A percentile compares a stretch with the other conserved stretches of the same genome.
Evolutionary conservation across 2,797 vertebrate species (phyloP).

Genomic region (Danio choprae): DNA sequence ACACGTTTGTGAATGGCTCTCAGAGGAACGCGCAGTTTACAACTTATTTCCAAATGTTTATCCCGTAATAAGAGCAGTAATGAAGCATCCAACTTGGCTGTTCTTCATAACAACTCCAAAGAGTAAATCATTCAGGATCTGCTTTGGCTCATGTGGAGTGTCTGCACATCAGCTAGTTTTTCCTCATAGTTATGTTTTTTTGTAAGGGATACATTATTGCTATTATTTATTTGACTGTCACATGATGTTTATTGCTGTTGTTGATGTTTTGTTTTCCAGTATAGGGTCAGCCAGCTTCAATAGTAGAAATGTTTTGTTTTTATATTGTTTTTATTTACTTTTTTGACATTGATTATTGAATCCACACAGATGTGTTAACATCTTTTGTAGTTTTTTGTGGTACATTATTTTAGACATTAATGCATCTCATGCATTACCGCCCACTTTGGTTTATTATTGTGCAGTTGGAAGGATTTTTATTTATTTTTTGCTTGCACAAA

Average conservation of each 20-base stretch:
- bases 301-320: background rate
- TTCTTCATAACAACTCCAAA: background rate
- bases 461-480: background rate
- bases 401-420: background rate
- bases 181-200: background rate
- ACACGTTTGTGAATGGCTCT: background rate
- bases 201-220: background rate
- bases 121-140: constrained; percentile 21
- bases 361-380: background rate
- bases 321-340: background rate
- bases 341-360: background rate
- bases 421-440: background rate
- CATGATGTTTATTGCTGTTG: constrained; percentile 12
- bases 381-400: background rate
- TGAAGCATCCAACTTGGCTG: constrained; percentile 44
- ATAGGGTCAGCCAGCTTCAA: background rate
- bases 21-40: background rate
- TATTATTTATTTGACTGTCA: background rate
- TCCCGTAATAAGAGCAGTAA: background rate
- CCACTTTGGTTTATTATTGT: background rate
- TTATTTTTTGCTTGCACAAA: constrained; percentile 6
- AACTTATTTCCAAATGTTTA: constrained; percentile 10
- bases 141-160: background rate
- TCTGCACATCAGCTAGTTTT: background rate
- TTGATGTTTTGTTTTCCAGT: background rate